phyloP scores from a whole-genome alignment of 1,140 invertebrate species.

The Archivesica marissinica region DNA sequence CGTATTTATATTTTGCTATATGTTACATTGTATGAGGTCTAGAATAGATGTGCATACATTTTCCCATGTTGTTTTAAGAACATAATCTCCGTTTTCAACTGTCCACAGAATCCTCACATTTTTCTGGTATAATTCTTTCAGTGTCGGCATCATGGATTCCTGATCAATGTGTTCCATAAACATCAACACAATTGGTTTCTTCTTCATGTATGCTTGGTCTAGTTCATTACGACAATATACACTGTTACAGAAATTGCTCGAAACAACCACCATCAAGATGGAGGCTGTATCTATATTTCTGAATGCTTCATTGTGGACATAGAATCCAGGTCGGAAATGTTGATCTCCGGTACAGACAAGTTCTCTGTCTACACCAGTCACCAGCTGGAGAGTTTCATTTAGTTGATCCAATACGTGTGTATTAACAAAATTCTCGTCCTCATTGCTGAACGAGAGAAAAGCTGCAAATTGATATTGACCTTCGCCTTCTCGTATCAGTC shows the following conservation, averaged over 20 bases:
- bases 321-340: constrained; percentile 20
- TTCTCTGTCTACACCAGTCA: constrained; percentile 12
- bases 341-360: constrained; percentile 16
- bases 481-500: background rate
- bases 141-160: too few species aligned
- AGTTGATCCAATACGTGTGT: background rate
- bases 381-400: background rate
- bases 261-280: background rate
- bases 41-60: too few species aligned
- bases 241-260: background rate
- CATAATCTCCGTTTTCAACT: too few species aligned
- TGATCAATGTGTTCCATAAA: constrained; percentile 10
- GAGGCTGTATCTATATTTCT: background rate
- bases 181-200: constrained; percentile 23
- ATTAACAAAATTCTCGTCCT: constrained; percentile 13
- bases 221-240: constrained; percentile 5
- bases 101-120: too few species aligned
- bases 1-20: too few species aligned
- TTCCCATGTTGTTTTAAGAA: too few species aligned
- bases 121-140: too few species aligned
- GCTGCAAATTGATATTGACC: constrained; percentile 1
- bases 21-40: too few species aligned
- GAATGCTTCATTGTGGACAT: constrained; percentile 2
- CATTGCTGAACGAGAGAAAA: constrained; percentile 17
- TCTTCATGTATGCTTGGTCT: background rate